Conservation (phyloP, 1,140 invertebrate species). For the Zaprionus africanus region DNA sequence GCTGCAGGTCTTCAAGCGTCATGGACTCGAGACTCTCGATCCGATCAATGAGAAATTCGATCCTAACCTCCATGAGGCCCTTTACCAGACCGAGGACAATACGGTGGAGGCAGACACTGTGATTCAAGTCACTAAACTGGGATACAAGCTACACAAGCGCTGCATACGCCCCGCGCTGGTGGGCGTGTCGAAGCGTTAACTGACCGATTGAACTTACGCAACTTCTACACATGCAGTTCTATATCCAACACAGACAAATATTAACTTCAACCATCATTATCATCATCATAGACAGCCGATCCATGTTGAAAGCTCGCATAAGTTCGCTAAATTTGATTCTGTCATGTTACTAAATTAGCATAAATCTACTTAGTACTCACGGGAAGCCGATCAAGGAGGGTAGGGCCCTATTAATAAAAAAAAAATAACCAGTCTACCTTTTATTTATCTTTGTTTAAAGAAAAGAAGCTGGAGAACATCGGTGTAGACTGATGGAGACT, state of each 20-base stretch:
- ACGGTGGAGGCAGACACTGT: constrained; percentile 94
- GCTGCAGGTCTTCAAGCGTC: constrained; percentile 93
- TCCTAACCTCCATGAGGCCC: constrained; percentile 97
- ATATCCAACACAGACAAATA: not conserved
- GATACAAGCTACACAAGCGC: constrained; percentile 96
- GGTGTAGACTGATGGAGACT: not conserved
- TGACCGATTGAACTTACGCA: not conserved
- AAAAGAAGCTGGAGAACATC: no score
- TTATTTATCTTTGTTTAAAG: not conserved
- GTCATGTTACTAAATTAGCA: constrained; percentile 25
- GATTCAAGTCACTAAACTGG: constrained; percentile 96
- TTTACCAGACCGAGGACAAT: constrained; percentile 95
- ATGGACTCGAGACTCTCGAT: constrained; percentile 93
- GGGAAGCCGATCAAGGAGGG: not conserved
- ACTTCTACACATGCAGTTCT: not conserved
- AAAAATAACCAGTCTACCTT: not conserved
- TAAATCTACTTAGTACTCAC: not conserved
- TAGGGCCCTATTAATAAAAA: not conserved
- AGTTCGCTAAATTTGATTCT: constrained; percentile 21
- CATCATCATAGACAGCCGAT: not conserved
- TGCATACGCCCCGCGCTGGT: constrained; percentile 98
- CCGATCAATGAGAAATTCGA: constrained; percentile 97
- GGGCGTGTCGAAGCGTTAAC: constrained; percentile 91
- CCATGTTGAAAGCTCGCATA: not conserved
- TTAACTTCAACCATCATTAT: not conserved